These are phyloP conservation scores for Oncopeltus fasciatus DNA, from an alignment of 1,140 invertebrate genomes.

Conservation along the genomic window DNA sequence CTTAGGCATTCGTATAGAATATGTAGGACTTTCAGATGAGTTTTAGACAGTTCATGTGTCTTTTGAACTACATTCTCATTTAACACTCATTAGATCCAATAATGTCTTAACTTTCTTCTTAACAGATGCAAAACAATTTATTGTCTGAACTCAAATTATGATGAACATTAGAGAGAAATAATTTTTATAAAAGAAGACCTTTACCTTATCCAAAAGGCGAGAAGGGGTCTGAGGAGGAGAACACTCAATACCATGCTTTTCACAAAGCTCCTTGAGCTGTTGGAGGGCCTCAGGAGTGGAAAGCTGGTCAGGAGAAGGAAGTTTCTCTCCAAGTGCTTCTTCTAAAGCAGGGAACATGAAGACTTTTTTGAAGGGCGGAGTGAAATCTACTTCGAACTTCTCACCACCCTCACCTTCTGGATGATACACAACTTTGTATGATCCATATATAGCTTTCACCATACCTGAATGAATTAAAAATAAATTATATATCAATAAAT, in stretches of 20 bases:
- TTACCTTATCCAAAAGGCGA: constrained; percentile 86
- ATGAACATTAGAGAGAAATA: too few relatives aligned
- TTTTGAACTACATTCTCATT: too few relatives aligned
- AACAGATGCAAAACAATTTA: too few relatives aligned
- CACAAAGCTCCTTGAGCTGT: constrained; percentile 69
- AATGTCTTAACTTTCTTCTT: too few relatives aligned
- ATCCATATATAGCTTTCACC: constrained; percentile 51
- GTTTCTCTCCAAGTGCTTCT: constrained; percentile 62
- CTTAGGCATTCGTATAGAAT: too few relatives aligned
- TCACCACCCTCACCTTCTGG: constrained; percentile 71
- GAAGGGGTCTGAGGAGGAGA: constrained; percentile 79
- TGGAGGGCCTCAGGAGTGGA: constrained; percentile 49
- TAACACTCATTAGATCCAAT: too few relatives aligned
- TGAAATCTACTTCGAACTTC: constrained; percentile 84
- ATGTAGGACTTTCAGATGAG: too few relatives aligned
- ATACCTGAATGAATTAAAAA: constrained; percentile 36
- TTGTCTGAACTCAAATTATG: too few relatives aligned
- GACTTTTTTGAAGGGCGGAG: constrained; percentile 86
- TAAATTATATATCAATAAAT: not conserved
- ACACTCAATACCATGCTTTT: constrained; percentile 82
- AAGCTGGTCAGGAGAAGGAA: constrained; percentile 60
- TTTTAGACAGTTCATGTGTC: too few relatives aligned
- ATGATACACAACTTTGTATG: constrained; percentile 73
- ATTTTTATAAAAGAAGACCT: too few relatives aligned
- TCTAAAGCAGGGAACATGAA: constrained; percentile 86